Conservation (phyloP, 2,113 vertebrate genomes). For the Clarias batrachus region DNA sequence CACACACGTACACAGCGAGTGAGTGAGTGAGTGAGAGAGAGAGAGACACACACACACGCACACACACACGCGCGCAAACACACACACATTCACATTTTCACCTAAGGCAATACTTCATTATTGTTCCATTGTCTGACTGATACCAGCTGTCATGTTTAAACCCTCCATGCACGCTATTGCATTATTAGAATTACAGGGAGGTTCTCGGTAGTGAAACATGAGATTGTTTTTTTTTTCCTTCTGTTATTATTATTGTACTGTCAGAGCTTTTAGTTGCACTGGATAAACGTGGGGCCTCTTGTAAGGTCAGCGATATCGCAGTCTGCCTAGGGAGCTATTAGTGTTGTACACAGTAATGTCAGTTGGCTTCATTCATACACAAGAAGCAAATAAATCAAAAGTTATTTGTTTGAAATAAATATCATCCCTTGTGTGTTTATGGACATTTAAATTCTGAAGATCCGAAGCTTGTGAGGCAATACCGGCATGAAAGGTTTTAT, state of each 20-base stretch:
- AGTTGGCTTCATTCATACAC: not conserved
- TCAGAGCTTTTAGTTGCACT: constrained; percentile 18
- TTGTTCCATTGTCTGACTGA: constrained; percentile 38
- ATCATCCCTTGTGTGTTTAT: not conserved
- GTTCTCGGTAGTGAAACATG: constrained; percentile 33
- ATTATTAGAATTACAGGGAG: constrained; percentile 42
- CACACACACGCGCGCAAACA: not conserved
- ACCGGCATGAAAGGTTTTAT: not conserved
- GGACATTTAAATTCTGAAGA: not conserved
- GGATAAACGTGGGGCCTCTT: constrained; percentile 23
- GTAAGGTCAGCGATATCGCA: constrained; percentile 11
- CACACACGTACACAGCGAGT: too few species aligned
- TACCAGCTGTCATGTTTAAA: constrained; percentile 45
- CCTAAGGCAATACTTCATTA: constrained; percentile 39
- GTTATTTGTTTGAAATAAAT: constrained; percentile 3
- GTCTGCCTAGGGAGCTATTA: constrained; percentile 17
- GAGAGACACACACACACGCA: not conserved
- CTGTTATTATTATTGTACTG: constrained; percentile 22
- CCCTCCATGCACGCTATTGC: constrained; percentile 33
- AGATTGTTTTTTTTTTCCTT: not conserved
- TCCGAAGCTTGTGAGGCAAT: not conserved
- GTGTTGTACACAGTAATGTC: not conserved
- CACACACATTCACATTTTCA: constrained; percentile 8
- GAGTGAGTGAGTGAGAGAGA: too few species aligned
- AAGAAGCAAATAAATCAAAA: not conserved